Percentiles rank a stretch among this genome's conserved stretches.
These are phyloP conservation scores for Chaetops frenatus DNA, from an alignment of 2,113 vertebrate genomes.

Conservation along the genomic window DNA sequence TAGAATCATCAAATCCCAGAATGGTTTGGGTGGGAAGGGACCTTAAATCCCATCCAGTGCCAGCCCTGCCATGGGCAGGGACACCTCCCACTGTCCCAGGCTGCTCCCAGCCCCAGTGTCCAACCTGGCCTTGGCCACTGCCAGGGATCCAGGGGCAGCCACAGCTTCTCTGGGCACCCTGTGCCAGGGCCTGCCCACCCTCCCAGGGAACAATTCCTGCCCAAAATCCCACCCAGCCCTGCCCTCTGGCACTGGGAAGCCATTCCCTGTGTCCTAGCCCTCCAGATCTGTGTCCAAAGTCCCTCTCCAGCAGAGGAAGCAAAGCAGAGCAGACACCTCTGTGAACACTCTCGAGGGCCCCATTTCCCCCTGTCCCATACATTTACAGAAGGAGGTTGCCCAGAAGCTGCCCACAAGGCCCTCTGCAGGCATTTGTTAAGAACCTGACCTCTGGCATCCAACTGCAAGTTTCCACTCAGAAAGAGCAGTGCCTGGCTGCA, in stretches of 20 bases:
- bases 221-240: rapidly evolving
- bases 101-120: rapidly evolving
- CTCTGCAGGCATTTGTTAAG: background rate
- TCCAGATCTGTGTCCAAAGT: background rate
- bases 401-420: background rate
- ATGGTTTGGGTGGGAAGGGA: background rate
- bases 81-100: background rate
- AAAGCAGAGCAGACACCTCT: background rate
- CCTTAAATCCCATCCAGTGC: rapidly evolving
- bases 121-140: background rate
- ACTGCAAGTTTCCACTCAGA: background rate
- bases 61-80: background rate
- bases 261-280: background rate
- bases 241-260: background rate
- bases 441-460: background rate
- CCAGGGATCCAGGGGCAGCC: background rate
- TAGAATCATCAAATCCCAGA: background rate
- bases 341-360: background rate
- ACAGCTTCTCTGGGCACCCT: background rate
- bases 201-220: background rate
- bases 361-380: background rate
- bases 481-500: background rate
- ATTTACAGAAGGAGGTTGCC: background rate
- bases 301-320: background rate
- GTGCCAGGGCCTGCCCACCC: background rate